These are phyloP conservation scores for Neocrepidodera transversa DNA, from an alignment of 2,888 invertebrate genomes.

Conservation along the genomic window DNA sequence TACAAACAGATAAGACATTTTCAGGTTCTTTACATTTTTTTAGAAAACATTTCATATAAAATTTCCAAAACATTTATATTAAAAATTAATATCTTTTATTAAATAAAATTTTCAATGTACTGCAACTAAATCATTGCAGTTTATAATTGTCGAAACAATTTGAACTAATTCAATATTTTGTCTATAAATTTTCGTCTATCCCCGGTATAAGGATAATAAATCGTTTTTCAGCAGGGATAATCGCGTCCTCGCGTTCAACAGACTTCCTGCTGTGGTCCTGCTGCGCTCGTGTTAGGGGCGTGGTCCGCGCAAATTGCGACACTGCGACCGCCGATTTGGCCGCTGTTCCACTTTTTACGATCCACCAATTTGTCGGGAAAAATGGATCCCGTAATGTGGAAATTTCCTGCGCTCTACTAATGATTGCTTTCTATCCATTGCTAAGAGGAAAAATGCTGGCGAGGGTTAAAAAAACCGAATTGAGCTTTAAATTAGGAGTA, in stretches of 20 bases:
- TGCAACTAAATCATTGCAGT: too few species aligned
- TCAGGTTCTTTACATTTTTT: too few species aligned
- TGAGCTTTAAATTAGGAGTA: neutral
- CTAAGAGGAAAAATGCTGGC: neutral
- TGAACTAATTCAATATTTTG: too few species aligned
- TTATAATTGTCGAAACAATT: too few species aligned
- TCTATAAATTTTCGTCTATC: too few species aligned
- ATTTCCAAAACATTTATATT: too few species aligned
- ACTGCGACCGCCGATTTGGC: constrained; percentile 55
- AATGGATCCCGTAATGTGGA: constrained; percentile 51
- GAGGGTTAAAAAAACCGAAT: neutral
- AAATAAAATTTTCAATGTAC: too few species aligned
- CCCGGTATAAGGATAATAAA: constrained; percentile 11
- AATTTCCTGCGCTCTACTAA: constrained; percentile 43
- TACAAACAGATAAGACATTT: too few species aligned
- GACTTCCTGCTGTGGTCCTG: constrained; percentile 27
- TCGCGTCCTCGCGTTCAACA: constrained; percentile 16
- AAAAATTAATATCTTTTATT: too few species aligned
- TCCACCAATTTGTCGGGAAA: constrained; percentile 59
- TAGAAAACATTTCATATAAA: too few species aligned
- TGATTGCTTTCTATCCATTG: constrained; percentile 38
- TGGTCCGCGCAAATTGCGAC: constrained; percentile 57
- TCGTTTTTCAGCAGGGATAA: constrained; percentile 15
- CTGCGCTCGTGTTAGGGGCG: constrained; percentile 51
- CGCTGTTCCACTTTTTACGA: constrained; percentile 58